A percentile compares a stretch with the other conserved stretches of the same genome.
phyloP scores from a whole-genome alignment of 1,140 invertebrate genomes.

The Sarcophaga bullata region DNA sequence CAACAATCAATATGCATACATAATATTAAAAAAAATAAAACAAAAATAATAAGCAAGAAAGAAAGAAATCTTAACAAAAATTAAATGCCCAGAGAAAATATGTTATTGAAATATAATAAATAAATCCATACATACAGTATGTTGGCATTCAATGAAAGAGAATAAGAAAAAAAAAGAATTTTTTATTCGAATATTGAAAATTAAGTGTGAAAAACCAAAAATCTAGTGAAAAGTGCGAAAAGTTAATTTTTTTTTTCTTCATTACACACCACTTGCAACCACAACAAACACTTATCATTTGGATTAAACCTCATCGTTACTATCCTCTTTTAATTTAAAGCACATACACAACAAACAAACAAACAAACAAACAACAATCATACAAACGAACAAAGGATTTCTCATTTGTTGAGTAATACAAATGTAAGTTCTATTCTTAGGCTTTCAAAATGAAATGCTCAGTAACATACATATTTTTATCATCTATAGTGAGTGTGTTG shows the following conservation, averaged over 20 bases:
- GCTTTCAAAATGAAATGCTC: neutral
- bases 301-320: neutral
- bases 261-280: neutral
- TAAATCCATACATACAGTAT: neutral
- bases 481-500: too few species aligned
- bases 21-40: neutral
- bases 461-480: too few species aligned
- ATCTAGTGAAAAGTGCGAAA: neutral
- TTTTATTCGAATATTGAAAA: neutral
- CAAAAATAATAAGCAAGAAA: too few species aligned
- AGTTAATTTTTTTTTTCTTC: too few species aligned
- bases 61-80: neutral
- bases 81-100: neutral
- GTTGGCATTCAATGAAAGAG: too few species aligned
- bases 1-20: neutral
- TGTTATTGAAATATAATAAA: neutral
- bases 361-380: neutral
- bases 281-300: conserved; percentile 13
- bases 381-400: neutral
- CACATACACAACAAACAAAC: neutral
- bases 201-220: conserved; percentile 8
- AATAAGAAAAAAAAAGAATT: neutral
- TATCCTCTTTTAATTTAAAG: neutral
- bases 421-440: conserved; percentile 1
- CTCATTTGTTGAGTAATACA: neutral